Percentiles rank a stretch among this genome's conserved stretches.
Conservation (phyloP, 1,140 invertebrate genomes). For the Atta texana region DNA sequence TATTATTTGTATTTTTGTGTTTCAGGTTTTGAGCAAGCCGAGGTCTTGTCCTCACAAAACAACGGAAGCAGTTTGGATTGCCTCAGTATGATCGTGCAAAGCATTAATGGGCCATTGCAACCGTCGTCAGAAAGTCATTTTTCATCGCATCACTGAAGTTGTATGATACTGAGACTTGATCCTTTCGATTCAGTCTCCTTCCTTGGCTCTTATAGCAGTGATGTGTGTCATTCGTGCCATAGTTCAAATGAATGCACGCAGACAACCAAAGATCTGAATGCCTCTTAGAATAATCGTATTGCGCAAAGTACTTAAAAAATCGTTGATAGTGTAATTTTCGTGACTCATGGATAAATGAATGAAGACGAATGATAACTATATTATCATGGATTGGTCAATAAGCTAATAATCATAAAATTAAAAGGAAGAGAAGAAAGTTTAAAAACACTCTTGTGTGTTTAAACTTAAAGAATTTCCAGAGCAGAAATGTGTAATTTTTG, state of each 20-base stretch:
- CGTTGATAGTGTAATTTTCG: neutral
- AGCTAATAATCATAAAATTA: neutral
- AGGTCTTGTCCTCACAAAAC: slow-evolving; percentile 80
- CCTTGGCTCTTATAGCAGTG: neutral
- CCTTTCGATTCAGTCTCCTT: neutral
- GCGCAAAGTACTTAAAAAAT: slow-evolving; percentile 1
- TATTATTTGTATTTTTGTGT: slow-evolving; percentile 66
- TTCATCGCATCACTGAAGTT: slow-evolving; percentile 74
- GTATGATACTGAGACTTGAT: slow-evolving; percentile 69
- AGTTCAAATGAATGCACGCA: neutral
- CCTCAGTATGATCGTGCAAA: slow-evolving; percentile 89
- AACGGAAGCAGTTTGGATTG: slow-evolving; percentile 88
- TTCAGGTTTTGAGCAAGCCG: slow-evolving; percentile 85
- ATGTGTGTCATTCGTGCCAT: slow-evolving; percentile 1
- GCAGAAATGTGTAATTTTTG: neutral
- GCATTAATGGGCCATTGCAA: slow-evolving; percentile 85
- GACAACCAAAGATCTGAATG: neutral
- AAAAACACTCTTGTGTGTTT: neutral
- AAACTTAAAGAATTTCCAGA: neutral
- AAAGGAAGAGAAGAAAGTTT: neutral
- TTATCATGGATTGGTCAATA: neutral
- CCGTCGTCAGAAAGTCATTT: slow-evolving; percentile 68
- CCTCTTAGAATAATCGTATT: neutral
- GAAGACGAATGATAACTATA: neutral
- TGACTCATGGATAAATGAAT: neutral